Conservation (phyloP, 2,113 vertebrate species). For the Pluvianellus socialis region DNA sequence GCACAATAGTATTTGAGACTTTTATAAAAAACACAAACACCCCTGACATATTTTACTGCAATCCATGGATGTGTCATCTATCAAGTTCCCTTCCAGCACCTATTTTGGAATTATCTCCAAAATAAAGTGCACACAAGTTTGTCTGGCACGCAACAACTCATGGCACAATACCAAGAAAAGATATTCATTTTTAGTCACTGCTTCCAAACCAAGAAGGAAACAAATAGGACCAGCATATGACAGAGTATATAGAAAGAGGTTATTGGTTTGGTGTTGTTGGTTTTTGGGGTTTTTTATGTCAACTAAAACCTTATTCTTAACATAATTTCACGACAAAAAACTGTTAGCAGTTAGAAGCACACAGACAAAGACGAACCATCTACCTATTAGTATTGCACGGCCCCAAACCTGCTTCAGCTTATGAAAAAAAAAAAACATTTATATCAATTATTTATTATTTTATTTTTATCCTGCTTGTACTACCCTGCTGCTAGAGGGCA, state of each 20-base stretch:
- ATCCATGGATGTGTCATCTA: not conserved
- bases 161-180: not conserved
- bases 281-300: too few species aligned
- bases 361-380: rapidly evolving
- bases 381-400: too few species aligned
- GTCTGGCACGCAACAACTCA: not conserved
- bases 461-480: not conserved
- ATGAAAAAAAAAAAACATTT: too few species aligned
- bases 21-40: not conserved
- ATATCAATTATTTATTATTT: not conserved
- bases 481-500: rapidly evolving
- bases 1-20: not conserved
- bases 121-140: rapidly evolving
- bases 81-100: not conserved
- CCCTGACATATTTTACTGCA: not conserved
- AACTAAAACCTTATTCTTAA: not conserved
- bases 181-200: not conserved
- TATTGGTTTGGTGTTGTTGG: not conserved
- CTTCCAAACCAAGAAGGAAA: not conserved
- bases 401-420: not conserved
- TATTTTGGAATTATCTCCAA: not conserved
- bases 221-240: not conserved
- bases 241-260: not conserved
- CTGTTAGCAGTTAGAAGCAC: too few species aligned
- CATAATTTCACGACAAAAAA: not conserved